These are phyloP conservation scores for Clarias pachynema DNA, from an alignment of 2,797 vertebrate genomes.

Conservation along the genomic window DNA sequence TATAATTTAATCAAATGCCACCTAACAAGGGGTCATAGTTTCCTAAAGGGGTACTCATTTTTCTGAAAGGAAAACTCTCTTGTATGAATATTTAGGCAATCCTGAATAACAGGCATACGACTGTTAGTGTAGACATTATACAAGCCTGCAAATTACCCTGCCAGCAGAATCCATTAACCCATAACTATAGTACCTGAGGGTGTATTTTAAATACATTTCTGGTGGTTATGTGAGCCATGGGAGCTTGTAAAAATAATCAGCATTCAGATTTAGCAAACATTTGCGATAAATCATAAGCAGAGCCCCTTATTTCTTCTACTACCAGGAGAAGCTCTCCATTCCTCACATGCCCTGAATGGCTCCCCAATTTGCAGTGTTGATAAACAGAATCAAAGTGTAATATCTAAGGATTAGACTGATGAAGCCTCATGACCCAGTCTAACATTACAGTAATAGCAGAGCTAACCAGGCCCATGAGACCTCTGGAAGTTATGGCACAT, in stretches of 20 bases:
- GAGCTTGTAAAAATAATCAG: slow-evolving; percentile 31
- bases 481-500: slow-evolving; percentile 48
- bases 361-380: slow-evolving; percentile 59
- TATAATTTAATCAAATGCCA: neutral
- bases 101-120: neutral
- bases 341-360: slow-evolving; percentile 62
- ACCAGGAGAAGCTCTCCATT: slow-evolving; percentile 59
- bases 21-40: neutral
- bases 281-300: slow-evolving; percentile 39
- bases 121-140: neutral
- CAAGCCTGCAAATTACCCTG: neutral
- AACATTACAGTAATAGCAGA: slow-evolving; percentile 65
- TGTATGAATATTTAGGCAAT: neutral
- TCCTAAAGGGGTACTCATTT: neutral
- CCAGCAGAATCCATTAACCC: slow-evolving; percentile 17
- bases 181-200: neutral
- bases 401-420: slow-evolving; percentile 62
- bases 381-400: slow-evolving; percentile 51
- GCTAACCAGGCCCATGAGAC: slow-evolving; percentile 54
- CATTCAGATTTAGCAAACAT: slow-evolving; percentile 37
- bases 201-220: slow-evolving; percentile 10
- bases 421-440: slow-evolving; percentile 64
- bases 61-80: neutral
- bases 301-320: slow-evolving; percentile 42
- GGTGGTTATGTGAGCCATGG: slow-evolving; percentile 36